Conservation (phyloP, 2,888 invertebrate species). For the Apocheima hispidaria region DNA sequence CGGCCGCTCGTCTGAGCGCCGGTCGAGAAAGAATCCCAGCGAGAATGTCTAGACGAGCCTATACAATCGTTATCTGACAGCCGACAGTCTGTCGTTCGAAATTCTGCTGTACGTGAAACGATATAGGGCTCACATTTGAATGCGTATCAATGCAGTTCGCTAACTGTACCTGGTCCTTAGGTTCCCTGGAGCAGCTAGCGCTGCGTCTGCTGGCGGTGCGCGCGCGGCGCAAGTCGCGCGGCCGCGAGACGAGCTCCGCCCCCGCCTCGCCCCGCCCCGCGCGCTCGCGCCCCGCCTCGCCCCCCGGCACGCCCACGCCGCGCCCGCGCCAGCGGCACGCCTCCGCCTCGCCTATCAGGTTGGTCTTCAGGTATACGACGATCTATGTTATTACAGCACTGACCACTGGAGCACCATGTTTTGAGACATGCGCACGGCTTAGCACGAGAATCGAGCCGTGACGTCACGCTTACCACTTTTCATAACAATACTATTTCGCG, state of each 20-base stretch:
- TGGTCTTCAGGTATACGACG: slow-evolving; percentile 33
- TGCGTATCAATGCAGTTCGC: too few relatives aligned
- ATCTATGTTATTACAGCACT: slow-evolving; percentile 13
- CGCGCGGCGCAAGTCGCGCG: slow-evolving; percentile 45
- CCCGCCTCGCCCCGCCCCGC: slow-evolving; percentile 88
- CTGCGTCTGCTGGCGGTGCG: slow-evolving; percentile 74
- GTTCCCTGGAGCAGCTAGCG: slow-evolving; percentile 79
- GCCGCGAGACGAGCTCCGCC: slow-evolving; percentile 74
- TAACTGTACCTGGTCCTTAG: slow-evolving; percentile 45
- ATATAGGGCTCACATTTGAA: not conserved
- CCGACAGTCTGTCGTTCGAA: not conserved
- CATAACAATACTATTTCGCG: not conserved
- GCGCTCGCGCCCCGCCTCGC: slow-evolving; percentile 91
- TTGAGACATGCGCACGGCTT: not conserved
- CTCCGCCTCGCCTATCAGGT: slow-evolving; percentile 92
- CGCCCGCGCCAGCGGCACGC: slow-evolving; percentile 89
- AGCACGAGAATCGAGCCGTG: not conserved
- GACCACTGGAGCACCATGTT: slow-evolving; percentile 8
- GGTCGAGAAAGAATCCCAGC: too few relatives aligned
- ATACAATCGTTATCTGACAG: too few relatives aligned
- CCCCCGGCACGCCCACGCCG: slow-evolving; percentile 82
- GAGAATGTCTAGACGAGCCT: too few relatives aligned
- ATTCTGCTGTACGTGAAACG: not conserved
- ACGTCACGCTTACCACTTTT: too few relatives aligned
- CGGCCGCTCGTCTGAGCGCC: too few relatives aligned